These are phyloP conservation scores for Trochalopteron elliotii DNA, from an alignment of 2,113 vertebrate genomes.

Conservation along the genomic window DNA sequence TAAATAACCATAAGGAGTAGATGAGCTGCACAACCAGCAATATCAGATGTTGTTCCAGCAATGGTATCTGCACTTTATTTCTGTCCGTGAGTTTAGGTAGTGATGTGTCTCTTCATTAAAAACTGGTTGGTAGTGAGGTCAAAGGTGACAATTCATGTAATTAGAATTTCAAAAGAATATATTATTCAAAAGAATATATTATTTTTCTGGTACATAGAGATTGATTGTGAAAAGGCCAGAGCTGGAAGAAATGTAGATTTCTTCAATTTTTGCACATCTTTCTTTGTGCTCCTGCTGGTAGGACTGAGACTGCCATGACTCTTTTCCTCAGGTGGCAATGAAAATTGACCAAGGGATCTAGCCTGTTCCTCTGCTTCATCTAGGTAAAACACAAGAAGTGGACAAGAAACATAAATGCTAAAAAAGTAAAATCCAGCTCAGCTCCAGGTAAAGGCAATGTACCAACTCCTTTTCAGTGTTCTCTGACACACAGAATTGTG, in stretches of 20 bases:
- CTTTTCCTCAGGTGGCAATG: neutral
- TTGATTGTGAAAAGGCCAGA: neutral
- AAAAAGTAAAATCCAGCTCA: neutral
- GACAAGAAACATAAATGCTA: neutral
- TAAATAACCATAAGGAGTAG: neutral
- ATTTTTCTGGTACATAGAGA: neutral
- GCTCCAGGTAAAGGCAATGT: neutral
- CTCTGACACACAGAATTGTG: neutral
- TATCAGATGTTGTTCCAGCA: neutral
- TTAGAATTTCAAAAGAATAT: neutral
- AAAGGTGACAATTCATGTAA: neutral
- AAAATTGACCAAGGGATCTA: neutral
- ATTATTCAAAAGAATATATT: no score
- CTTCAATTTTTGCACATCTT: neutral
- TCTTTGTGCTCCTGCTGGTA: neutral
- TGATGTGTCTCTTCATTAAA: neutral
- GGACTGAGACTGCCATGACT: neutral
- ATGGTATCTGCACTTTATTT: neutral
- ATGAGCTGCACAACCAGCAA: neutral
- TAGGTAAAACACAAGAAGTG: neutral
- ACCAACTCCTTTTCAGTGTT: neutral
- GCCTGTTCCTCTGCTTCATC: neutral
- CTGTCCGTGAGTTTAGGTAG: neutral
- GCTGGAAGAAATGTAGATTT: neutral
- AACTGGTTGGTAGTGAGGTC: neutral